Percentiles rank a stretch among this genome's conserved stretches.
Evolutionary conservation across 2,797 vertebrate genomes (phyloP).

Genomic region (Clarias fuscus): DNA sequence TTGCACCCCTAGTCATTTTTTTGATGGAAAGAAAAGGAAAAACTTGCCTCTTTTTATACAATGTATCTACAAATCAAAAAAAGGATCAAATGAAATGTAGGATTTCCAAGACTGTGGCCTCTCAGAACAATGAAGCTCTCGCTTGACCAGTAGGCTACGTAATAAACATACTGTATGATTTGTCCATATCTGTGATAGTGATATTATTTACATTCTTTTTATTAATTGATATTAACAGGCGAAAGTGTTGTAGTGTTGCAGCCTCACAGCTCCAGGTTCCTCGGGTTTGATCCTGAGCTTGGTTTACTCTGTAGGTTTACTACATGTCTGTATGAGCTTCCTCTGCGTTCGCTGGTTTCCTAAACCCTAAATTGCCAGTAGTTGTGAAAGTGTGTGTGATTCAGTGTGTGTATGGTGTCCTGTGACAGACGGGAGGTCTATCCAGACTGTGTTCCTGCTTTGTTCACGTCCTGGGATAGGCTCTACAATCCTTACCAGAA

Average conservation of each 20-base stretch:
- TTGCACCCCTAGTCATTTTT: background rate
- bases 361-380: background rate
- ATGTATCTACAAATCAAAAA: background rate
- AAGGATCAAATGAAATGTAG: background rate
- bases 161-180: background rate
- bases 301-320: background rate
- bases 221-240: background rate
- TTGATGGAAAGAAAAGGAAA: background rate
- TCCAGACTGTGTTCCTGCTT: background rate
- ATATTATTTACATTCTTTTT: background rate
- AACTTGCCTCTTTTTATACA: background rate
- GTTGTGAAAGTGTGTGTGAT: background rate
- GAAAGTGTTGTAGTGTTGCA: background rate
- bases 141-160: background rate
- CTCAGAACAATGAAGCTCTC: background rate
- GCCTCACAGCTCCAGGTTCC: background rate
- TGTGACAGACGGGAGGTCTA: background rate
- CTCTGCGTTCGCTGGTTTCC: background rate
- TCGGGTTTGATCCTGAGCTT: background rate
- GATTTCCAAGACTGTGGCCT: background rate
- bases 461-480: background rate
- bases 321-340: background rate
- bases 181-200: background rate
- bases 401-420: background rate
- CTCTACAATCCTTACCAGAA: background rate